These are phyloP conservation scores for Camponotus fellah DNA, from an alignment of 2,888 invertebrate genomes.

Conservation along the genomic window DNA sequence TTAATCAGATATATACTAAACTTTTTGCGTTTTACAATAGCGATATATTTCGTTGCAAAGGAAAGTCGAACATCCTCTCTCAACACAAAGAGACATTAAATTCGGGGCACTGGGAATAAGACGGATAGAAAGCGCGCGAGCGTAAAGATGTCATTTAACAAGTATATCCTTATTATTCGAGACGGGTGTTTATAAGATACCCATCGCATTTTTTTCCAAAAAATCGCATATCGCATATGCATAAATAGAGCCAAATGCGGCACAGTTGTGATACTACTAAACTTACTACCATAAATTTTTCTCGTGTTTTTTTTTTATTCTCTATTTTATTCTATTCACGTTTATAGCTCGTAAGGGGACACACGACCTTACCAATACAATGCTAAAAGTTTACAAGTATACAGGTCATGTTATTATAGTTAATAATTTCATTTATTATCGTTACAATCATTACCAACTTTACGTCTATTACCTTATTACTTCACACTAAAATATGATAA, in stretches of 20 bases:
- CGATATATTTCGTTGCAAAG: conserved; percentile 15
- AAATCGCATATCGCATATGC: conserved; percentile 51
- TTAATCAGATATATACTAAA: neutral
- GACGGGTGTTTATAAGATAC: conserved; percentile 57
- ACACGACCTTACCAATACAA: conserved; percentile 85
- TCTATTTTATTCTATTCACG: conserved; percentile 71
- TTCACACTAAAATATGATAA: conserved; percentile 83
- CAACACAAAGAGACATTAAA: conserved; percentile 70
- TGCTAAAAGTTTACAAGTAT: conserved; percentile 85
- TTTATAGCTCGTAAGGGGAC: conserved; percentile 77
- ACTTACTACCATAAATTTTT: conserved; percentile 65
- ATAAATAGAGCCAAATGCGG: conserved; percentile 48
- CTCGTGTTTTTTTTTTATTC: conserved; percentile 52
- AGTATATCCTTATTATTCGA: conserved; percentile 72
- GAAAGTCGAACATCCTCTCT: conserved; percentile 71
- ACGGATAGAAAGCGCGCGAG: conserved; percentile 79
- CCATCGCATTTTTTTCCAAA: conserved; percentile 30
- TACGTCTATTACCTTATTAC: conserved; percentile 81
- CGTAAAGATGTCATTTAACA: conserved; percentile 79
- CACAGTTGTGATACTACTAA: conserved; percentile 53
- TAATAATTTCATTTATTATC: conserved; percentile 82
- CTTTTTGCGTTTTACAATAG: neutral
- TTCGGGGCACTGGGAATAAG: conserved; percentile 75
- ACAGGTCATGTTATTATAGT: conserved; percentile 84
- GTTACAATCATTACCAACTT: conserved; percentile 81